phyloP scores from a whole-genome alignment of 35 echinoderm and acorn worm genomes.

The Ophiothrix spiculata region DNA sequence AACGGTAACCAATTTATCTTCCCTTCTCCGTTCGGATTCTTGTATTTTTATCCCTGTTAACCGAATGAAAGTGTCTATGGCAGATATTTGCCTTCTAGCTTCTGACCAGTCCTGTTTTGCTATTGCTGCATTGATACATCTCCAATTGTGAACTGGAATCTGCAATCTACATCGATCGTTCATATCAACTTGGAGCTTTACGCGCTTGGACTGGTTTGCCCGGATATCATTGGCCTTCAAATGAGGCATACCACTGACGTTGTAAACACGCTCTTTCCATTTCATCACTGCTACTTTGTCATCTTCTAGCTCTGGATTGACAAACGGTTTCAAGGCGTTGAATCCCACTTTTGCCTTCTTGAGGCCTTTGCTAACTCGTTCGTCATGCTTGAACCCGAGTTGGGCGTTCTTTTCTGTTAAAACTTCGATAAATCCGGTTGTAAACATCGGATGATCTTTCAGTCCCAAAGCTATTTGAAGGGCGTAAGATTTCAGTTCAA shows the following conservation, averaged over 20 bases:
- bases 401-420: conserved; percentile 18
- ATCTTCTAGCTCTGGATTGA: conserved; percentile 53
- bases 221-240: background rate
- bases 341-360: conserved; percentile 20
- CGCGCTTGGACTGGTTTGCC: background rate
- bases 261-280: conserved; percentile 79
- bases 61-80: background rate
- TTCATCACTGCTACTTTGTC: conserved; percentile 24
- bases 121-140: background rate
- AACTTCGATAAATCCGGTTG: conserved; percentile 20
- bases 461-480: conserved; percentile 56
- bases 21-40: background rate
- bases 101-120: background rate
- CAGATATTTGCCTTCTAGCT: background rate
- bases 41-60: background rate
- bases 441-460: conserved; percentile 36
- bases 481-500: conserved; percentile 50
- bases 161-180: background rate
- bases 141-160: conserved; percentile 4
- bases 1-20: background rate
- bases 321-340: conserved; percentile 61
- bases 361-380: conserved; percentile 24
- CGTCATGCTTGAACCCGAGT: conserved; percentile 50
- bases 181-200: background rate
- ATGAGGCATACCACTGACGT: background rate